A percentile compares a stretch with the other conserved stretches of the same genome.
phyloP scores from a whole-genome alignment of 2,113 vertebrate genomes.

The Oreochromis spilurus region DNA sequence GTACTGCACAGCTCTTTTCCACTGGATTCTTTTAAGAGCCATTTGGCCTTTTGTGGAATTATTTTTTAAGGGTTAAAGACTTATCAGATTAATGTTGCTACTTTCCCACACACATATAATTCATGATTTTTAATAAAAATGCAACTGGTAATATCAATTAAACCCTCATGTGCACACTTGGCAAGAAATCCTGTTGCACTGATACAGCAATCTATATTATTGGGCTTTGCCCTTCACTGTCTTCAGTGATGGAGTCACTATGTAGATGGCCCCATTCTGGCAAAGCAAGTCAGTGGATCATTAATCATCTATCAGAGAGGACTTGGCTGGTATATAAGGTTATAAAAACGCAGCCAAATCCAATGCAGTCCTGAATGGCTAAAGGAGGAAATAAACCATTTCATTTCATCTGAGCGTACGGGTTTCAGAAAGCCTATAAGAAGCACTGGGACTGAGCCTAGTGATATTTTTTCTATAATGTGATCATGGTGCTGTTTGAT shows the following conservation, averaged over 20 bases:
- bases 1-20: not conserved
- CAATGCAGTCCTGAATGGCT: not conserved
- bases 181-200: not conserved
- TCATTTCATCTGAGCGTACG: not conserved
- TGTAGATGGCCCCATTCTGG: constrained; percentile 40
- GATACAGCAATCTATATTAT: not conserved
- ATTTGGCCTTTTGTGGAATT: not conserved
- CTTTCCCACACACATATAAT: not conserved
- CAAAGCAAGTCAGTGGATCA: constrained; percentile 27
- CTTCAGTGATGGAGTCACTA: constrained; percentile 42
- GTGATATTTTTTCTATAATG: not conserved
- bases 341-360: constrained; percentile 21
- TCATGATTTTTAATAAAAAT: not conserved
- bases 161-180: not conserved
- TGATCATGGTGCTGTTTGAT: not conserved
- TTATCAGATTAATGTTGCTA: not conserved
- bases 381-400: constrained; percentile 11
- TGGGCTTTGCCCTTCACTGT: constrained; percentile 50
- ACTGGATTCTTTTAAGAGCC: not conserved
- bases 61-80: not conserved
- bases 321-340: constrained; percentile 39
- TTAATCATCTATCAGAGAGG: constrained; percentile 46
- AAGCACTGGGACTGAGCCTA: not conserved
- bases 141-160: not conserved
- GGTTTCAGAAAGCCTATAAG: not conserved